Percentiles rank a stretch among this genome's conserved stretches.
Evolutionary conservation across 2,113 vertebrate species (phyloP).

Genomic region (Puma concolor): DNA sequence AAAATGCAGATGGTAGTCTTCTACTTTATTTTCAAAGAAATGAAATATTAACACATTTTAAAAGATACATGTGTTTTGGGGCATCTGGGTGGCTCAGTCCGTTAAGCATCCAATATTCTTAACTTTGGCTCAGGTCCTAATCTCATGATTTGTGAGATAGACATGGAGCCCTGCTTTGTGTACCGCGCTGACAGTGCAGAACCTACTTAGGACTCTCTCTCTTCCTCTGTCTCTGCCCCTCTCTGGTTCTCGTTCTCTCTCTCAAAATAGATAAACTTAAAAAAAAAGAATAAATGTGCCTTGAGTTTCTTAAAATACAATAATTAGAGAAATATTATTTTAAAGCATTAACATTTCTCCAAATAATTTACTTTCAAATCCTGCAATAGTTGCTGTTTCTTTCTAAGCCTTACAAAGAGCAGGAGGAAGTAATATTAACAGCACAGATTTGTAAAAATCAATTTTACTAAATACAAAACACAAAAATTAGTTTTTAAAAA

Average conservation of each 20-base stretch:
- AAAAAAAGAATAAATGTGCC: background rate
- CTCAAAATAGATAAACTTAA: too few species aligned
- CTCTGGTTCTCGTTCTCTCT: too few species aligned
- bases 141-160: too few species aligned
- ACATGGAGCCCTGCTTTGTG: too few species aligned
- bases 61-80: background rate
- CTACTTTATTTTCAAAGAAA: conserved; percentile 24
- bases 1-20: background rate
- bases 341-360: conserved; percentile 23
- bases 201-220: too few species aligned
- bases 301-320: background rate
- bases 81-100: too few species aligned
- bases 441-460: background rate
- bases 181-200: too few species aligned
- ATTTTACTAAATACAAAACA: background rate
- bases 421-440: background rate
- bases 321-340: conserved; percentile 23
- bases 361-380: conserved; percentile 14
- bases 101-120: too few species aligned
- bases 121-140: too few species aligned
- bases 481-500: conserved; percentile 25
- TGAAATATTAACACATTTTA: background rate
- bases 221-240: too few species aligned
- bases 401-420: background rate
- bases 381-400: background rate